Conservation (phyloP, 2,113 vertebrate genomes). For the Orcinus orca region DNA sequence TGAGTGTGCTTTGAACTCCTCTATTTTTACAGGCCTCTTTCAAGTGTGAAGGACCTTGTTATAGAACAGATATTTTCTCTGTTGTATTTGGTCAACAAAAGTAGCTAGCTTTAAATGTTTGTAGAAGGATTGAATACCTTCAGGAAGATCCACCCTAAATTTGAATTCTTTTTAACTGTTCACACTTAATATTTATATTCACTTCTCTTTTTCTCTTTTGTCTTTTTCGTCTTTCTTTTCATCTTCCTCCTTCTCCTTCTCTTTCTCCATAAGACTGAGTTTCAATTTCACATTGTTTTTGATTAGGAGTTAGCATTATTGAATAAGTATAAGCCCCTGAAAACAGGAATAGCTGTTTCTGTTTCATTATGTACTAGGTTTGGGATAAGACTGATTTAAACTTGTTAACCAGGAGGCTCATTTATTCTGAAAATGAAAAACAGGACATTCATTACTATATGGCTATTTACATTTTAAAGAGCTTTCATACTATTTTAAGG, state of each 20-base stretch:
- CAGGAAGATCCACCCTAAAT: background rate
- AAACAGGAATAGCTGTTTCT: background rate
- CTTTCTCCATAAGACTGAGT: background rate
- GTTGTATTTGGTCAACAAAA: background rate
- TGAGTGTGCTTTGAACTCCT: background rate
- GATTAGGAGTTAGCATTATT: background rate
- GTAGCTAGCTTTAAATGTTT: background rate
- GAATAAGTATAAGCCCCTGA: background rate
- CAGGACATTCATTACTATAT: background rate
- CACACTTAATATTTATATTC: background rate
- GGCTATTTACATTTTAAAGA: background rate
- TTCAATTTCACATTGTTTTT: background rate
- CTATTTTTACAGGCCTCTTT: background rate
- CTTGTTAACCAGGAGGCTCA: background rate
- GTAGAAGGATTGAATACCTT: background rate
- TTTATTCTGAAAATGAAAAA: background rate
- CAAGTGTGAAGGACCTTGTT: background rate
- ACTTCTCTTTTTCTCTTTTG: background rate
- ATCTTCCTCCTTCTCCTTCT: background rate
- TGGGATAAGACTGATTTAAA: background rate
- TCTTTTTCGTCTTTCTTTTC: background rate
- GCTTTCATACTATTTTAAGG: background rate
- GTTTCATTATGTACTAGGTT: background rate
- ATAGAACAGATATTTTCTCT: background rate
- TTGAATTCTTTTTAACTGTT: background rate